Percentiles rank a stretch among this genome's conserved stretches.
Conservation (phyloP, 2,888 invertebrate species). For the Iphiclides podalirius region DNA sequence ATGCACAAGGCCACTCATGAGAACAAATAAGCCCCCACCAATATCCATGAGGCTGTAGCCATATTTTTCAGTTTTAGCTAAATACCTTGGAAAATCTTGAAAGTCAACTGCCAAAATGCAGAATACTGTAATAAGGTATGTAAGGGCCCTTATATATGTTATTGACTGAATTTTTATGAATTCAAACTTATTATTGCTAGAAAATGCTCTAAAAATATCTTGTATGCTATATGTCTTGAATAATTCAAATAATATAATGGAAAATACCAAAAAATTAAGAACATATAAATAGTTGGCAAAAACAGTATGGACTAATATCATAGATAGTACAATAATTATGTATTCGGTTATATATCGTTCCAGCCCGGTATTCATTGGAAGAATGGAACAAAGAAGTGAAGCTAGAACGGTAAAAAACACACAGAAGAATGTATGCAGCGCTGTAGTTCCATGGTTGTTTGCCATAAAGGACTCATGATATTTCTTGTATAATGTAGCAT, state of each 20-base stretch:
- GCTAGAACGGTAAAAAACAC: slow-evolving; percentile 64
- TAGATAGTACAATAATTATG: slow-evolving; percentile 73
- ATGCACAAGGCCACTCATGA: slow-evolving; percentile 89
- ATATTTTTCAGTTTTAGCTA: slow-evolving; percentile 92
- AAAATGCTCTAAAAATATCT: slow-evolving; percentile 31
- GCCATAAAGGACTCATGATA: slow-evolving; percentile 77
- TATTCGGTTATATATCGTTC: slow-evolving; percentile 76
- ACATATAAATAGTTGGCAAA: slow-evolving; percentile 52
- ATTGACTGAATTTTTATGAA: slow-evolving; percentile 64
- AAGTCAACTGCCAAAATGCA: slow-evolving; percentile 98
- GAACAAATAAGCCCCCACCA: slow-evolving; percentile 94
- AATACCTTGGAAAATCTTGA: slow-evolving; percentile 88
- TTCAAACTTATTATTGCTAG: slow-evolving; percentile 35
- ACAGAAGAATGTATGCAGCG: slow-evolving; percentile 69
- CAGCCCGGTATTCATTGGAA: slow-evolving; percentile 28
- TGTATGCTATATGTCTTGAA: slow-evolving; percentile 23
- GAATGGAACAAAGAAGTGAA: slow-evolving; percentile 46
- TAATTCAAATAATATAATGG: slow-evolving; percentile 41
- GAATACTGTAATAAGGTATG: slow-evolving; percentile 86
- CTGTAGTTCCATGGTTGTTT: slow-evolving; percentile 76
- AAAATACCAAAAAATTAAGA: slow-evolving; percentile 47
- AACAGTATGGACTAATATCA: slow-evolving; percentile 79
- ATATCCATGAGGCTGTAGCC: slow-evolving; percentile 97
- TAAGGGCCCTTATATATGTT: slow-evolving; percentile 84
- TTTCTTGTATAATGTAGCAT: slow-evolving; percentile 59